These are phyloP conservation scores for Edolisoma coerulescens DNA, from an alignment of 2,113 vertebrate species.

Conservation along the genomic window DNA sequence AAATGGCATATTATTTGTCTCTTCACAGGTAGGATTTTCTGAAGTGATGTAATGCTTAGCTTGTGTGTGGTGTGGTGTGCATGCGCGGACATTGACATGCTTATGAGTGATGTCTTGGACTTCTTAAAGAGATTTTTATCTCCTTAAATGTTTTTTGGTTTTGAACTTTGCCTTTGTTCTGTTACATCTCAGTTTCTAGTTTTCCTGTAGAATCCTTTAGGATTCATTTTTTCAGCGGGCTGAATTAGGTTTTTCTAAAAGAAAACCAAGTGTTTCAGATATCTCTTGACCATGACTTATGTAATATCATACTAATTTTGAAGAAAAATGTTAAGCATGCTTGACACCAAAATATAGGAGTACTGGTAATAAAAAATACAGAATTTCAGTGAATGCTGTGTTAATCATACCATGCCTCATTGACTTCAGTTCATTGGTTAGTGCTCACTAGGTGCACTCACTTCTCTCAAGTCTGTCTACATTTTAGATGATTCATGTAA, in stretches of 20 bases:
- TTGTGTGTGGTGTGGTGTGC: neutral
- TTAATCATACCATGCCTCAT: neutral
- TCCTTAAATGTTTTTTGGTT: neutral
- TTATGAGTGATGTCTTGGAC: neutral
- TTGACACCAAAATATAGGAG: neutral
- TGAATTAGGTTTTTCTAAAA: neutral
- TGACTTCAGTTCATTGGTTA: neutral
- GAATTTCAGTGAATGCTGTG: neutral
- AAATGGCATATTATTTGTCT: neutral
- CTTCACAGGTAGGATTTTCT: neutral
- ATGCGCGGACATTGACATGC: neutral
- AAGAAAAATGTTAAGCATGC: neutral
- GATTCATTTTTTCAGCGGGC: neutral
- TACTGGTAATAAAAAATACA: neutral
- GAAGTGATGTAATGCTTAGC: neutral
- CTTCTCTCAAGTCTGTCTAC: neutral
- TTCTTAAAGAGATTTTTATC: neutral
- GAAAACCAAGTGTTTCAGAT: neutral
- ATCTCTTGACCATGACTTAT: neutral
- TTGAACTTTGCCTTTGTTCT: neutral
- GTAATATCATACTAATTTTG: neutral
- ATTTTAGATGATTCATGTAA: neutral
- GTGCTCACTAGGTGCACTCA: neutral
- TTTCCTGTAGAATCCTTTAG: neutral
- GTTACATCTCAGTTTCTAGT: neutral